These are phyloP conservation scores for Rhincodon typus DNA, from an alignment of 2,797 vertebrate species.

Conservation along the genomic window DNA sequence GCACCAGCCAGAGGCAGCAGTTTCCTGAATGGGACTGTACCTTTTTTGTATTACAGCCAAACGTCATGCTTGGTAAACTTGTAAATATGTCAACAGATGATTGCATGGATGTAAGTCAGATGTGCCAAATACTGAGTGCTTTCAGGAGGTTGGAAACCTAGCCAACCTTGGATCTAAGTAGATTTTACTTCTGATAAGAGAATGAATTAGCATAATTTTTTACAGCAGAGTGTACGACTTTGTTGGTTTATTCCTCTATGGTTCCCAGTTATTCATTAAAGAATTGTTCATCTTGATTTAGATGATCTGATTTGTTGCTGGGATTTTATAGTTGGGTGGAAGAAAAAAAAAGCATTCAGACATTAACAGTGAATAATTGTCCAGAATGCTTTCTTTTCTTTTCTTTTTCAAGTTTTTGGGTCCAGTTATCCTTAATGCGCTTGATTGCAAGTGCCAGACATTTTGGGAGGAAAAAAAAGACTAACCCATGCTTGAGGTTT, in stretches of 20 bases:
- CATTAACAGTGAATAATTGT: neutral
- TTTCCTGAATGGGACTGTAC: neutral
- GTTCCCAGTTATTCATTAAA: neutral
- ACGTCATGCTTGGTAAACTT: neutral
- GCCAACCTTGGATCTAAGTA: neutral
- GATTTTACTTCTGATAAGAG: neutral
- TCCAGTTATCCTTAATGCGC: neutral
- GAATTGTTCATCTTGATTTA: neutral
- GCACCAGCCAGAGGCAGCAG: neutral
- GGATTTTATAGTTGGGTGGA: neutral
- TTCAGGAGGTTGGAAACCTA: neutral
- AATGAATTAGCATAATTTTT: neutral
- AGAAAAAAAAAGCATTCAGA: neutral
- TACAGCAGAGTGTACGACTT: neutral
- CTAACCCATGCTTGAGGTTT: neutral
- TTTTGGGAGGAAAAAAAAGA: too few species aligned
- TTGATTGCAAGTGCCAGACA: neutral
- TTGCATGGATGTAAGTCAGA: neutral
- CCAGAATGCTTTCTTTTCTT: neutral
- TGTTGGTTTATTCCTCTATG: neutral
- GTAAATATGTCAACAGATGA: neutral
- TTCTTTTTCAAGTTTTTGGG: neutral
- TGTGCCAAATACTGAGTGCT: neutral
- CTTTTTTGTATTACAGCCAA: neutral
- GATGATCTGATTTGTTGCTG: neutral